Percentiles rank a stretch among this genome's conserved stretches.
phyloP scores from a whole-genome alignment of 2,888 invertebrate species.

The Lasioglossum oenotherae region DNA sequence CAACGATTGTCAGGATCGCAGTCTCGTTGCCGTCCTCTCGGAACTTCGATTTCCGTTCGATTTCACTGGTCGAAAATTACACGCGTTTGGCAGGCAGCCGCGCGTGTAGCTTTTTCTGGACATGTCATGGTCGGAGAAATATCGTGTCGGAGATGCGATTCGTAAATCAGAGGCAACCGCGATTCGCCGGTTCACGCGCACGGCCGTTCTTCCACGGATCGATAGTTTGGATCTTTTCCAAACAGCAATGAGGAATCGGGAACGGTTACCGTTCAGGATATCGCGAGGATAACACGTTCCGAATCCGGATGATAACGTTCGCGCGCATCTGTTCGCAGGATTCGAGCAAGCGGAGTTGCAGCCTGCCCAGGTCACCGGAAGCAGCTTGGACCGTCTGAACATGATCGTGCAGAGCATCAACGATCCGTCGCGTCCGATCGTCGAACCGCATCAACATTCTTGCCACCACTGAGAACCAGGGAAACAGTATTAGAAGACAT shows the following conservation, averaged over 20 bases:
- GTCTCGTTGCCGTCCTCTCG: background rate
- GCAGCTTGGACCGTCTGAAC: slow-evolving; percentile 89
- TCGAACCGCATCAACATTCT: slow-evolving; percentile 74
- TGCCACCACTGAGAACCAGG: slow-evolving; percentile 70
- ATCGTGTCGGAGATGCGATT: slow-evolving; percentile 15
- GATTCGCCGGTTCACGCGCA: background rate
- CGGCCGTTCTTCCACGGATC: slow-evolving; percentile 1
- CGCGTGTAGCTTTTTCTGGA: slow-evolving; percentile 21
- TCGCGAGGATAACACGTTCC: background rate
- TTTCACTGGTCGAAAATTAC: slow-evolving; percentile 39
- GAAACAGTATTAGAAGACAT: background rate
- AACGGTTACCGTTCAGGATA: background rate
- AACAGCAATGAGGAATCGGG: background rate
- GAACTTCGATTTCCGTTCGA: slow-evolving; percentile 40
- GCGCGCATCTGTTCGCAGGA: slow-evolving; percentile 68
- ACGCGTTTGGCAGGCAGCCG: slow-evolving; percentile 51
- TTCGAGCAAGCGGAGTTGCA: slow-evolving; percentile 76
- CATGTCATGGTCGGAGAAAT: slow-evolving; percentile 11
- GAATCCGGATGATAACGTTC: background rate
- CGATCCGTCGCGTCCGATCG: slow-evolving; percentile 79
- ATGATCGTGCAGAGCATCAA: slow-evolving; percentile 90
- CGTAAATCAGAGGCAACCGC: slow-evolving; percentile 21
- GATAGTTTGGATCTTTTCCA: slow-evolving; percentile 14
- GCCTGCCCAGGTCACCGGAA: slow-evolving; percentile 83
- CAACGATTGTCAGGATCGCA: background rate